Evolutionary conservation across 2,888 invertebrate genomes (phyloP), one percentile per base, ranked within the genome.

Genomic region (Oxyscelio sp.): DNA sequence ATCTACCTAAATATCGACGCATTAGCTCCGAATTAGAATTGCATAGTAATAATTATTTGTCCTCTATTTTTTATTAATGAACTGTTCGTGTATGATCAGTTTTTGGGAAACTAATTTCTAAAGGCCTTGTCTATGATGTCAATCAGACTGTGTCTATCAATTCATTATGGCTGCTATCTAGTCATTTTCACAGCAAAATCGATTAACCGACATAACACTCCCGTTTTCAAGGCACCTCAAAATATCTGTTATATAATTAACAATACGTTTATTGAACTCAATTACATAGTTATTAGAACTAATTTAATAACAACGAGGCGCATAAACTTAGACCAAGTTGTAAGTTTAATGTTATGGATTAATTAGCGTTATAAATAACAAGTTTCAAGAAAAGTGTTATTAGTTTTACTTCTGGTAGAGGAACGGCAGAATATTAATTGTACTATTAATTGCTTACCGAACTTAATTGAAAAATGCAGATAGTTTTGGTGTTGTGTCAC

Each of bases 131-230:
- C 68, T 48, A 22, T 48, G 61, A 74, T 74, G 74, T 81, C 81
- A 81, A 74, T 81, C 81, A 75, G 45, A n/a, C 74, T 38, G 22
- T 22, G 70, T 22, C 74, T 70, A 74, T 81, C 63, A 74, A 81
- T 68, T 81, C 68, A 81, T 74, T 81, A 70, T 68, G 48, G 63
- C 56, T 22, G 59, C 59, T 81, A 75, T 74, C 74, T 68, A 70
- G 70, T 75, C 74, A 75, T 74, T 81, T 81, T 74, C 68, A 31
- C 11, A 54, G 66, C 68, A 63, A 68, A 81, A 74, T 81, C 81
- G 74, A 81, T 81, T 74, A 81, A 54, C 59, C 54, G 68, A 66
- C 68, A 74, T 74, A 68, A 74, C 68, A 52, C 22, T 52, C 22
- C 65, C 66, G 45, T 65, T 80, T 65, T 68, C 66, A 45, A 52